These are phyloP conservation scores for Hydrolagus colliei DNA, from an alignment of 2,797 vertebrate species.

Conservation along the genomic window DNA sequence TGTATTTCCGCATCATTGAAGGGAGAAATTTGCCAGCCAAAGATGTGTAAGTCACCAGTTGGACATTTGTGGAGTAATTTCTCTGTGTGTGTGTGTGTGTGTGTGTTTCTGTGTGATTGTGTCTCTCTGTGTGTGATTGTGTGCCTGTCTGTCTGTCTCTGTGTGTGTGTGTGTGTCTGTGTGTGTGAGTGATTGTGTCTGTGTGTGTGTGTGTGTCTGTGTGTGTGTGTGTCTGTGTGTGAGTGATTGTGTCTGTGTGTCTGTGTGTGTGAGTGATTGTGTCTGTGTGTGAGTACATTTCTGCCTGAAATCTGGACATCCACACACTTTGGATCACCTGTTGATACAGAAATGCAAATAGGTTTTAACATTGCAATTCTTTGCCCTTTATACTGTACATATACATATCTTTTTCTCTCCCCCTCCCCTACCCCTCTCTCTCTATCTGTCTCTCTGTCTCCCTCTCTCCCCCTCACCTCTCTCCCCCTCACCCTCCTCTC, in stretches of 20 bases:
- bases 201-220: too few species aligned
- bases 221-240: too few species aligned
- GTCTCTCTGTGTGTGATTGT: too few species aligned
- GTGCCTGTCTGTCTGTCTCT: too few species aligned
- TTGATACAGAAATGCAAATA: background rate
- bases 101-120: too few species aligned
- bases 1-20: conserved; percentile 82
- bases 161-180: background rate
- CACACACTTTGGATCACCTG: background rate
- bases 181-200: background rate
- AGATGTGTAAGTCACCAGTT: conserved; percentile 71
- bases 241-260: background rate
- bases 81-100: too few species aligned
- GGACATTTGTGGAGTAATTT: too few species aligned
- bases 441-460: background rate
- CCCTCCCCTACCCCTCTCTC: background rate
- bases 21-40: conserved; percentile 79
- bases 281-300: background rate
- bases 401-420: background rate
- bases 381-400: background rate
- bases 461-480: background rate
- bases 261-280: background rate
- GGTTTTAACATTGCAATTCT: background rate
- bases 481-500: background rate
- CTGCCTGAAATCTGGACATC: background rate